phyloP scores from a whole-genome alignment of 2,113 vertebrate species.

The Ochotona curzoniae region DNA sequence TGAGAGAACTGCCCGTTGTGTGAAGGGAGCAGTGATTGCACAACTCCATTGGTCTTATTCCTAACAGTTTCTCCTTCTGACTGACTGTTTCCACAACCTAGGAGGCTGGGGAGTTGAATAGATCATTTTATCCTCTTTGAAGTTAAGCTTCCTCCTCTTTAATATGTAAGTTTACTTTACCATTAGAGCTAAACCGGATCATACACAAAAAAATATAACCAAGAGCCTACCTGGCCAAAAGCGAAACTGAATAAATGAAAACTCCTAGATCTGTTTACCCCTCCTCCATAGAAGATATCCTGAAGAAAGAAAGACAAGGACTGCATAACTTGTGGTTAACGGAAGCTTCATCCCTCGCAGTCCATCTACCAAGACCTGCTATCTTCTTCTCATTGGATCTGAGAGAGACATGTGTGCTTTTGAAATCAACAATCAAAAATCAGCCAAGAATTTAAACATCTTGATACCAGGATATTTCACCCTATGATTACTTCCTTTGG shows the following conservation, averaged over 20 bases:
- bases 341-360: not conserved
- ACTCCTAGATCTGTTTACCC: not conserved
- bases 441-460: not conserved
- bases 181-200: not conserved
- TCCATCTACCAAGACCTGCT: not conserved
- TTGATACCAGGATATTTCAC: not conserved
- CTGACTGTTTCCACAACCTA: not conserved
- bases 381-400: not conserved
- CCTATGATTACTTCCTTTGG: not conserved
- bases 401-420: not conserved
- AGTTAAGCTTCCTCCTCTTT: conserved; percentile 5
- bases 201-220: not conserved
- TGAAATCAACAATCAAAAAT: not conserved
- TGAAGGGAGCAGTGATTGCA: too few species aligned
- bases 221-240: not conserved
- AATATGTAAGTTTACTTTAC: not conserved
- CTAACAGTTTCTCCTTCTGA: not conserved
- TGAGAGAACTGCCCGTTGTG: not conserved
- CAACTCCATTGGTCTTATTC: not conserved
- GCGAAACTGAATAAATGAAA: not conserved
- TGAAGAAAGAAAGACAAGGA: not conserved
- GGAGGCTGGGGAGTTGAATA: not conserved
- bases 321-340: not conserved
- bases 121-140: not conserved
- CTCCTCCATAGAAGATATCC: not conserved